A percentile compares a stretch with the other conserved stretches of the same genome.
Evolutionary conservation across 1,140 invertebrate species (phyloP).

Genomic region (Bombyx mandarina): DNA sequence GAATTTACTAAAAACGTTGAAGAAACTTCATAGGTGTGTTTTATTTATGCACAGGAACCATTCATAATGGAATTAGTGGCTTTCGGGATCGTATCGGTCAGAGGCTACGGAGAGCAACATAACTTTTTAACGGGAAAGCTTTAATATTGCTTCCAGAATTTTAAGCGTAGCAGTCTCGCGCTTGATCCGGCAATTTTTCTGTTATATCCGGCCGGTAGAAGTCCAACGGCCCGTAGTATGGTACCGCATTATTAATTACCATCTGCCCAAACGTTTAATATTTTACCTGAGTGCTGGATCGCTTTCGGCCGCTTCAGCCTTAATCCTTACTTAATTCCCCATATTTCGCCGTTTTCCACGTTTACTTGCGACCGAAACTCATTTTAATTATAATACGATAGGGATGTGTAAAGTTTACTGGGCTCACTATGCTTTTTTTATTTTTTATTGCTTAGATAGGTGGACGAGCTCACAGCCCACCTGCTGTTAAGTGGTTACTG

Average conservation of each 20-base stretch:
- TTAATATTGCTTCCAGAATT: conserved; percentile 34
- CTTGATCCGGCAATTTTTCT: conserved; percentile 46
- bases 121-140: conserved; percentile 22
- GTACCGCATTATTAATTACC: conserved; percentile 56
- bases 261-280: conserved; percentile 50
- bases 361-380: conserved; percentile 29
- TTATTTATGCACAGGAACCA: conserved; percentile 7
- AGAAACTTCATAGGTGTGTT: too few relatives aligned
- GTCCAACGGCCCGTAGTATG: conserved; percentile 28
- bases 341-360: conserved; percentile 37
- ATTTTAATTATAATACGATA: conserved; percentile 12
- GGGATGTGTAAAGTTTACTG: too few relatives aligned
- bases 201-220: conserved; percentile 34
- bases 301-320: conserved; percentile 30
- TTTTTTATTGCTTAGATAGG: too few relatives aligned
- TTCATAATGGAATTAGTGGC: conserved; percentile 23
- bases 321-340: conserved; percentile 51
- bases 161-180: conserved; percentile 24
- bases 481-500: too few relatives aligned
- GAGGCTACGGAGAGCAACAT: conserved; percentile 19
- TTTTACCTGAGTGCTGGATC: conserved; percentile 51
- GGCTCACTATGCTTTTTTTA: too few relatives aligned
- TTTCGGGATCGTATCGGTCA: conserved; percentile 17
- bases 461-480: too few relatives aligned
- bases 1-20: conserved; percentile 7